Evolutionary conservation across 2,797 vertebrate species (phyloP).

Genomic region (Trichosurus vulpecula): DNA sequence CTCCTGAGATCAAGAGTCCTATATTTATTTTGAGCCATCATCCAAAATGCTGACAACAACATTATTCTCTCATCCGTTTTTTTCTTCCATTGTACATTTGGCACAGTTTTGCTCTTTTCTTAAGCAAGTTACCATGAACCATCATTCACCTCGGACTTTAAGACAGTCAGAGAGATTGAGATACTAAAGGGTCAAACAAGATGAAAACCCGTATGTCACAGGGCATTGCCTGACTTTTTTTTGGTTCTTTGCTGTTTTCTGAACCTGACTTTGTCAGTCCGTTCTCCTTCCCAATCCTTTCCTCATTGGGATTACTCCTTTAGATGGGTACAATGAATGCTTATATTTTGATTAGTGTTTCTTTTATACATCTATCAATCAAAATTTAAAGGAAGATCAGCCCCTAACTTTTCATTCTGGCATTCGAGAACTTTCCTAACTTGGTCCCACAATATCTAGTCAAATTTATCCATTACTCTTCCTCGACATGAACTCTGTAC

Average conservation of each 20-base stretch:
- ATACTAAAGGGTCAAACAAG: slow-evolving; percentile 42
- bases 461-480: not conserved
- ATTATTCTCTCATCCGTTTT: not conserved
- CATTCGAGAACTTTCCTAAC: slow-evolving; percentile 43
- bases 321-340: not conserved
- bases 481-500: not conserved
- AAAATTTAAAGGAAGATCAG: slow-evolving; percentile 32
- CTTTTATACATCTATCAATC: not conserved
- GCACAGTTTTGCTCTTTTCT: not conserved
- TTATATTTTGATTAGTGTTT: slow-evolving; percentile 17
- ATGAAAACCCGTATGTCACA: slow-evolving; percentile 16
- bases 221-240: not conserved
- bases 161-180: slow-evolving; percentile 44
- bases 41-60: slow-evolving; percentile 31
- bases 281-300: slow-evolving; percentile 2
- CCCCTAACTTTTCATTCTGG: not conserved
- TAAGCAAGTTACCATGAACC: slow-evolving; percentile 13
- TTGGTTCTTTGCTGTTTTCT: slow-evolving; percentile 35
- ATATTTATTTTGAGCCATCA: slow-evolving; percentile 27
- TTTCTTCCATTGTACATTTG: not conserved
- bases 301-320: not conserved
- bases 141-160: slow-evolving; percentile 41
- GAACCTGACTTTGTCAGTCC: slow-evolving; percentile 6
- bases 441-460: not conserved
- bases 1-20: slow-evolving; percentile 44